These are phyloP conservation scores for Bolborhynchus lineola DNA, from an alignment of 2,113 vertebrate genomes.

Conservation along the genomic window DNA sequence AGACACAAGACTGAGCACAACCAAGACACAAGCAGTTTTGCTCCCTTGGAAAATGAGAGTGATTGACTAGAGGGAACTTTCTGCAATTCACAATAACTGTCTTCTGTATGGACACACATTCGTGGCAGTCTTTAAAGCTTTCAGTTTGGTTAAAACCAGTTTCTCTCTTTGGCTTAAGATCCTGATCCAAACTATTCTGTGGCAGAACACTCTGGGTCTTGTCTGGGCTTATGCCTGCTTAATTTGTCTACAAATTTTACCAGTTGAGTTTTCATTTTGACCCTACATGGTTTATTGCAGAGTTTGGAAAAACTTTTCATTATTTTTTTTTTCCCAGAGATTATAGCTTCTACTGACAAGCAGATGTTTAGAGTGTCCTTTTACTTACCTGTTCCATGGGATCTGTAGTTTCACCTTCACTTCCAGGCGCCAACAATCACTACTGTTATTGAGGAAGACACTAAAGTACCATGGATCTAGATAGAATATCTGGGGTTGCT, in stretches of 20 bases:
- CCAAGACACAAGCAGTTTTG: neutral
- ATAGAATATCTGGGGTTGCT: neutral
- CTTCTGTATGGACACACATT: neutral
- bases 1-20: neutral
- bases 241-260: neutral
- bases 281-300: neutral
- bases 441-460: neutral
- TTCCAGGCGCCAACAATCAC: neutral
- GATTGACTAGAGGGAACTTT: neutral
- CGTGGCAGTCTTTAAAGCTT: neutral
- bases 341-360: neutral
- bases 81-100: neutral
- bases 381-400: neutral
- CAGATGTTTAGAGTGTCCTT: neutral
- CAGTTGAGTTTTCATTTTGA: neutral
- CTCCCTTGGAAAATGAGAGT: neutral
- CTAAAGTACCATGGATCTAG: neutral
- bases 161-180: neutral
- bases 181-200: neutral
- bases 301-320: neutral
- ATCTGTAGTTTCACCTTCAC: neutral
- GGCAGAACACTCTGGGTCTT: neutral
- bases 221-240: neutral
- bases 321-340: neutral
- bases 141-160: neutral